These are phyloP conservation scores for Glaucidium brasilianum DNA, from an alignment of 2,113 vertebrate species.

Conservation along the genomic window DNA sequence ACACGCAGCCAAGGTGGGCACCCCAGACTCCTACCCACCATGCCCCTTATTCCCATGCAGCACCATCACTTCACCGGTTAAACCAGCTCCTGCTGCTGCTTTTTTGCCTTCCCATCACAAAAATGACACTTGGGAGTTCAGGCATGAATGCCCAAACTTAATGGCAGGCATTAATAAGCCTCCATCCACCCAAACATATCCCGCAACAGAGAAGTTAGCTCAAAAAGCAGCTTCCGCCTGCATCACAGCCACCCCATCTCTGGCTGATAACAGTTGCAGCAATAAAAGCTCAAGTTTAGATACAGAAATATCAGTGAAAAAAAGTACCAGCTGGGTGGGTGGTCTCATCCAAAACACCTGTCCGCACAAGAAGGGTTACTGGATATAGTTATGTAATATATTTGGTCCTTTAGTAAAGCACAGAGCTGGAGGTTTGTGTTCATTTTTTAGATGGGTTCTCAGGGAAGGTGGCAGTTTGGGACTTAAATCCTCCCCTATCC, in stretches of 20 bases:
- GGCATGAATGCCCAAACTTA: background rate
- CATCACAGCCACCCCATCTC: background rate
- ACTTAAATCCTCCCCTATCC: background rate
- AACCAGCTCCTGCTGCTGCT: background rate
- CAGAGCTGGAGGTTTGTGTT: background rate
- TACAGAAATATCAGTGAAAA: background rate
- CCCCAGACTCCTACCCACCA: accelerated
- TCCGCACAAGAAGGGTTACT: background rate
- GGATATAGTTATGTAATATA: background rate
- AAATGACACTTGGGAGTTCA: background rate
- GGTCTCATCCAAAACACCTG: background rate
- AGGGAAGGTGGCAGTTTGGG: background rate
- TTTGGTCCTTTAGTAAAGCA: background rate
- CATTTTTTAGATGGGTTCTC: background rate
- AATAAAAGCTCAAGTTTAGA: background rate
- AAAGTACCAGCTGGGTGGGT: background rate
- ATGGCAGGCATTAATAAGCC: background rate
- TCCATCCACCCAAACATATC: background rate
- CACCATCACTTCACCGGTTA: background rate
- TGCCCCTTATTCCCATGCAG: background rate
- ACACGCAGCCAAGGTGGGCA: accelerated
- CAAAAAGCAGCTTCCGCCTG: background rate
- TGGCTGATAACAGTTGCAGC: background rate
- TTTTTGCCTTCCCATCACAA: background rate
- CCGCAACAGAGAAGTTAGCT: background rate